Conservation (phyloP, 1,140 invertebrate genomes). For the Drosophila carrolli region DNA sequence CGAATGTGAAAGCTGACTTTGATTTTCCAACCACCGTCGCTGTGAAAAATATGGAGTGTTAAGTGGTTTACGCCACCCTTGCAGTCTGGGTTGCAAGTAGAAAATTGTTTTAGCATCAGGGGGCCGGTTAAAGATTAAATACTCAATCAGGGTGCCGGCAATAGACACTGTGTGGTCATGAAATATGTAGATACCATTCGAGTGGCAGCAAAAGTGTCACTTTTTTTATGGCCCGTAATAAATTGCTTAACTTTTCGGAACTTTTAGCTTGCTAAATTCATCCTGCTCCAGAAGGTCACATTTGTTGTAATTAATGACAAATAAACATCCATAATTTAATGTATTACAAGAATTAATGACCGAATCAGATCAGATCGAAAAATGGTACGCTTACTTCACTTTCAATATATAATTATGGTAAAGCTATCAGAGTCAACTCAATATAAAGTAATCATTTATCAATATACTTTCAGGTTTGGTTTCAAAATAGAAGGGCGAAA, state of each 20-base stretch:
- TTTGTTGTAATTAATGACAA: slow-evolving; percentile 17
- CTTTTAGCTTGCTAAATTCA: background rate
- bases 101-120: slow-evolving; percentile 58
- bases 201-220: slow-evolving; percentile 20
- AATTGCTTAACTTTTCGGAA: slow-evolving; percentile 36
- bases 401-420: background rate
- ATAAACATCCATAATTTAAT: background rate
- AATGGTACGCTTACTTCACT: background rate
- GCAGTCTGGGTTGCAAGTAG: slow-evolving; percentile 35
- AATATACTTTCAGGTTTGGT: slow-evolving; percentile 91
- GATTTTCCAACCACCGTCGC: slow-evolving; percentile 63
- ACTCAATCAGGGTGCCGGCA: slow-evolving; percentile 69
- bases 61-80: slow-evolving; percentile 69
- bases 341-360: background rate
- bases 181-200: slow-evolving; percentile 29
- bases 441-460: background rate
- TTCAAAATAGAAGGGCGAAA: slow-evolving; percentile 97
- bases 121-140: slow-evolving; percentile 75
- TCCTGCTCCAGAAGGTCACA: background rate
- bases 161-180: slow-evolving; percentile 70
- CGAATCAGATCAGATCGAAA: background rate
- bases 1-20: slow-evolving; percentile 26
- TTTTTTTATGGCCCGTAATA: slow-evolving; percentile 46
- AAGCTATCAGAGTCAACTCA: background rate
- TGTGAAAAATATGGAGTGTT: slow-evolving; percentile 67